These are phyloP conservation scores for Neostethus bicornis DNA, from an alignment of 2,797 vertebrate species.

Conservation along the genomic window DNA sequence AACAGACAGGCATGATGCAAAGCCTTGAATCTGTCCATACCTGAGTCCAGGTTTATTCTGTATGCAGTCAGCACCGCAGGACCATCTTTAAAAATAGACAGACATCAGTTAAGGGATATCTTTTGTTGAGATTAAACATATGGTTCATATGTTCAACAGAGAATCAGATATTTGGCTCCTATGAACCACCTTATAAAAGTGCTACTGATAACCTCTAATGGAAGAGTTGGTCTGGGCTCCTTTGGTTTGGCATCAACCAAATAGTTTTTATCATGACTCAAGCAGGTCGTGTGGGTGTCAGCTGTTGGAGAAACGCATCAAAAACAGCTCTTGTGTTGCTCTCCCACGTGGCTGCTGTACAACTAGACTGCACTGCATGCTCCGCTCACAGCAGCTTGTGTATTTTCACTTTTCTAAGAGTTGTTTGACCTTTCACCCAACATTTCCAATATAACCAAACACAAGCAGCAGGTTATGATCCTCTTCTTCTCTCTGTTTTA, in stretches of 20 bases:
- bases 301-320: constrained; percentile 10
- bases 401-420: constrained; percentile 5
- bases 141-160: constrained; percentile 1
- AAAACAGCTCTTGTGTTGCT: constrained; percentile 11
- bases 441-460: constrained; percentile 6
- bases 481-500: too few relatives aligned
- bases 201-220: constrained; percentile 1
- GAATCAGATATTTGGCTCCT: neutral
- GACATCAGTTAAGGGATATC: constrained; percentile 35
- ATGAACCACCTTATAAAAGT: constrained; percentile 17
- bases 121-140: constrained; percentile 1
- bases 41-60: constrained; percentile 77
- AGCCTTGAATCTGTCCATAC: constrained; percentile 75
- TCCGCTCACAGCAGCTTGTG: constrained; percentile 10
- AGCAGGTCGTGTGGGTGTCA: constrained; percentile 26
- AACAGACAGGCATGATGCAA: constrained; percentile 70
- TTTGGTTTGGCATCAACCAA: constrained; percentile 27
- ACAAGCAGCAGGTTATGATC: neutral
- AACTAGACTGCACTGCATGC: constrained; percentile 1
- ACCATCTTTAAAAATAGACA: constrained; percentile 71
- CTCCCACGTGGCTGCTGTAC: constrained; percentile 6
- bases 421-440: constrained; percentile 1
- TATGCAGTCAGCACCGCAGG: constrained; percentile 76
- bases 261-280: constrained; percentile 37
- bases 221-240: neutral